Base-by-base conservation (phyloP, 2,888 invertebrate genomes). In the Cosmia pyralina region DNA sequence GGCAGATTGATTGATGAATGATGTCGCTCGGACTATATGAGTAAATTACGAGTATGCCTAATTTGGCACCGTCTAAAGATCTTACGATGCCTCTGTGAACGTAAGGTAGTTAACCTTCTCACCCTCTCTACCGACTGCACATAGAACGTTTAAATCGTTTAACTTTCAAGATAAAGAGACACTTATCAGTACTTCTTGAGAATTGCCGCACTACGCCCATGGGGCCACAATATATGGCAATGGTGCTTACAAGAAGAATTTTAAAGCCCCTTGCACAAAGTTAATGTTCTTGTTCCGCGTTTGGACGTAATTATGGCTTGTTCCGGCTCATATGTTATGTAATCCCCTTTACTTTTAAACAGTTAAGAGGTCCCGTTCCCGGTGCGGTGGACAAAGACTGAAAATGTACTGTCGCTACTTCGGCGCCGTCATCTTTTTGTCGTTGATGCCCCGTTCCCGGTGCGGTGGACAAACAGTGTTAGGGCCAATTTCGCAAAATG, bases 121-220 rank as follows among this genome's bases (percentile, higher is more conserved):
- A 22, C 19, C 48, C 28, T n/a, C 10, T 34, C 46, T n/a, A 8
- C 38, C 10, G 19, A 38, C 44, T 67, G 38, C 65, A 69, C 53
- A 38, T 53, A 65, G 59, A 62, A 83, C 81, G 79, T 81, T 87
- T 82, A 87, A 89, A 88, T 85, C 86, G 88, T 83, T 86, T 83
- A 89, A 90, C 82, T 89, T 89, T 82, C 68, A 77, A 85, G 77
- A 82, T 85, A 72, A 79, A 77, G 77, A 77, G 77, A 74, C 82
- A 85, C 74, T 79, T 86, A 82, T 86, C 84, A 85, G 87, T 85
- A 86, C 81, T 86, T 85, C 83, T 83, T 83, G 77, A 80, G 82
- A 72, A 87, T 64, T 79, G 62, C 75, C 69, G 22, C 78, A 85
- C 73, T 72, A 68, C 69, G 48, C 86, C 78, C 85, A 74, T 72